These are phyloP conservation scores for Minunthozetes semirufus DNA, from an alignment of 2,888 invertebrate species.

Conservation along the genomic window DNA sequence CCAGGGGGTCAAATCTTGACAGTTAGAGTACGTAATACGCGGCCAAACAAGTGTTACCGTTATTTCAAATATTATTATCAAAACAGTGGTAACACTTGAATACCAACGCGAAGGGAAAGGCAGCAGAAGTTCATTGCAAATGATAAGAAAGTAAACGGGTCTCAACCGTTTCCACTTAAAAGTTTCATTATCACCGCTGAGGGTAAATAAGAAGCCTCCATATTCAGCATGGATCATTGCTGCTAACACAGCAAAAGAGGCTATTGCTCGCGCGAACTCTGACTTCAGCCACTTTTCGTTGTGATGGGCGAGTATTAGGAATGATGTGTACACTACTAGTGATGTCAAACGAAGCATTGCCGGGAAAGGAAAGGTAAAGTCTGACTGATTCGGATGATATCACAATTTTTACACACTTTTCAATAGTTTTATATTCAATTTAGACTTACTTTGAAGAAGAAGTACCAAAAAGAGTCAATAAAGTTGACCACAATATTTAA, in stretches of 20 bases:
- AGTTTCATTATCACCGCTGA: background rate
- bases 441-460: slow-evolving; percentile 32
- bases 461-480: slow-evolving; percentile 32
- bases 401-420: background rate
- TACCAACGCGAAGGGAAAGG: slow-evolving; percentile 67
- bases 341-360: slow-evolving; percentile 35
- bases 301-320: slow-evolving; percentile 34
- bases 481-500: slow-evolving; percentile 40
- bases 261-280: slow-evolving; percentile 36
- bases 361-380: slow-evolving; percentile 16
- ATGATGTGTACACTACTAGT: slow-evolving; percentile 34
- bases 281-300: slow-evolving; percentile 41
- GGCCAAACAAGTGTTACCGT: slow-evolving; percentile 49
- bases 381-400: background rate
- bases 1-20: background rate
- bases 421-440: background rate
- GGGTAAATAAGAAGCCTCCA: slow-evolving; percentile 33
- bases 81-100: slow-evolving; percentile 61
- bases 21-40: background rate
- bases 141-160: slow-evolving; percentile 54
- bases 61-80: slow-evolving; percentile 64
- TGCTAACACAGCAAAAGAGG: slow-evolving; percentile 39
- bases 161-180: slow-evolving; percentile 36
- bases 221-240: slow-evolving; percentile 38
- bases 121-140: slow-evolving; percentile 75